Base-by-base conservation (phyloP, 2,888 invertebrate genomes). In the Caenorhabditis imperialis region DNA sequence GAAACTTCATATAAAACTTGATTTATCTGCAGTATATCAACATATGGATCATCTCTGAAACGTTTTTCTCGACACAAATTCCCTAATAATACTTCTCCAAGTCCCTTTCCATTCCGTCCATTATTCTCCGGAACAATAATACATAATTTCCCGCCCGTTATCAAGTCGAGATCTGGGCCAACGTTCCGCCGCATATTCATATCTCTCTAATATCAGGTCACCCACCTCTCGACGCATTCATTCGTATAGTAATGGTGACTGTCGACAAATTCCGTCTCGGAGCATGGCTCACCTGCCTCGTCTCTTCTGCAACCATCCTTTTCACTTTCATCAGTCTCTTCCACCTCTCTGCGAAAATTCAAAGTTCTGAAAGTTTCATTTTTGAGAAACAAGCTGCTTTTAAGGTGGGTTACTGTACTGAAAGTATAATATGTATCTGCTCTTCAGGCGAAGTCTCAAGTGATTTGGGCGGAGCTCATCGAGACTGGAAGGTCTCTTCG, bases 381-480 rank as follows among this genome's bases (percentile, higher is more conserved):
- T 14, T 60, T 23, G 58, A 58, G 14, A 50, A 57, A 48, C 75
- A 70, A 37, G 23, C 47, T 3, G 45, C 63, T 8, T 75, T 75
- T 38, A 75, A 65, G 40, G 65, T 72, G 22, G 12, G 5, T 16
- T n/a, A 27, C 14, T 55, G 30, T 30, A 33, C 22, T 27, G 14
- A 42, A n/a, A 3, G 14, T 47, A n/a, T 40, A n/a, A n/a, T n/a
- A n/a, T n/a, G n/a, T n/a, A n/a, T 3, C 35, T 6, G 7, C 38
- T 30, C 30, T 70, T 35, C 20, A 78, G 78, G 62, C 61, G 1
- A 77, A 77, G 45, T 62, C 75, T 1, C 75, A 79, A 57, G 63
- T 73, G 3, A 75, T 79, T 35, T 79, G 77, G 79, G 75, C 73
- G 22, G 79, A 79, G 23, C 70, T 79, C 2, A 60, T 67, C 6